A percentile compares a stretch with the other conserved stretches of the same genome.
phyloP scores from a whole-genome alignment of 2,888 invertebrate genomes.

The Stegophylla sp. region DNA sequence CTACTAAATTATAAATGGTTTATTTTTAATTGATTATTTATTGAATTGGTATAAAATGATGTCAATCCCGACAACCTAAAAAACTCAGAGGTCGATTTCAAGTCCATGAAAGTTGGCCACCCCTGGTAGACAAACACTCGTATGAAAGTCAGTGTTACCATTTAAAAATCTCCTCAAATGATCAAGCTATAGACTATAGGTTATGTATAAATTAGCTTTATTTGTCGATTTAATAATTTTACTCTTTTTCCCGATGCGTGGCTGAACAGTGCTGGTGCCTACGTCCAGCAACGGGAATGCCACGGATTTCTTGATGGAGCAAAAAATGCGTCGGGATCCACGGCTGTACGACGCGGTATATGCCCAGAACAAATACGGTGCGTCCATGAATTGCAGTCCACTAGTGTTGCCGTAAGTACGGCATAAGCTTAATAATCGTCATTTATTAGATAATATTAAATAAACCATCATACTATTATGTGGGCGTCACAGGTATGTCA shows the following conservation, averaged over 20 bases:
- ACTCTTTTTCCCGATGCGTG: not conserved
- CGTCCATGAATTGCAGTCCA: conserved; percentile 66
- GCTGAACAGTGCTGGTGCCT: conserved; percentile 75
- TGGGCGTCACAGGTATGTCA: conserved; percentile 41
- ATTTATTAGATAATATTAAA: not conserved
- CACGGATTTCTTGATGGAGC: conserved; percentile 67
- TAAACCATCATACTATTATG: not conserved
- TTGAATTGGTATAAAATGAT: too few relatives aligned
- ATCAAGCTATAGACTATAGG: too few relatives aligned
- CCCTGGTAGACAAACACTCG: too few relatives aligned
- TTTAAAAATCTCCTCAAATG: too few relatives aligned
- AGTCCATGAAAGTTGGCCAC: too few relatives aligned
- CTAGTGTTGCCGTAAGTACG: conserved; percentile 71
- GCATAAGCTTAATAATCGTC: too few relatives aligned
- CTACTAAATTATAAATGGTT: too few relatives aligned
- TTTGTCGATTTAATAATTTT: not conserved
- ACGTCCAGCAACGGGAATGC: conserved; percentile 69
- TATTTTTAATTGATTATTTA: too few relatives aligned
- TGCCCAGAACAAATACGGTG: conserved; percentile 70
- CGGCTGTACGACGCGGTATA: conserved; percentile 83
- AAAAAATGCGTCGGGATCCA: conserved; percentile 76
- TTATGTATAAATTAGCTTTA: too few relatives aligned
- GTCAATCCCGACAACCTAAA: too few relatives aligned
- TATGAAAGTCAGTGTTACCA: too few relatives aligned
- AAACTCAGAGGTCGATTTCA: too few relatives aligned